Base-by-base conservation (phyloP, 2,888 invertebrate genomes). In the Agrotis clavis region DNA sequence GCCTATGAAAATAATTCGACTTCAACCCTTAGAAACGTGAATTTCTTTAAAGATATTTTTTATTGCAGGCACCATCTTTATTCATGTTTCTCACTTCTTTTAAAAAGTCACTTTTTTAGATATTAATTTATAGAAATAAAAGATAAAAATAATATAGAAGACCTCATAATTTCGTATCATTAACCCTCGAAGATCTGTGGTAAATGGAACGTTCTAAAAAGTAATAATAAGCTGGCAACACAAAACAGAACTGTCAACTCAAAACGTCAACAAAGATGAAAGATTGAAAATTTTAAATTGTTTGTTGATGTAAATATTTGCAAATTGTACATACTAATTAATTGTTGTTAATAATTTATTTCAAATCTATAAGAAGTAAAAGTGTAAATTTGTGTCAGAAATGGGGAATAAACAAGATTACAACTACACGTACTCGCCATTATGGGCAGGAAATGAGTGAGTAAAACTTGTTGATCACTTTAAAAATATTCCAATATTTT, bases 341-440 rank as follows among this genome's bases (percentile, higher is more conserved):
- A 11, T 11, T 1, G 4, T 14, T 50, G 51, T 47, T 51, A 64
- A 11, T 41, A 41, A 35, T 7, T 2, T 19, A 0, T 54, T 19
- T 1, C 41, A 16, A 54, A 19, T 62, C 0, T 18, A 35, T n/a
- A 16, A 25, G 9, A 19, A 62, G 57, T 68, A 59, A 16, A 19
- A 45, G 35, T 57, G 57, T 35, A 13, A 25, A 18, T 2, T 50
- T 21, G 62, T 63, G 47, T 59, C 11, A 18, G 25, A 59, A 80
- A 86, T 81, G 76, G 89, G 88, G 84, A 77, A 67, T 53, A 88
- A 81, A 62, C 85, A 71, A 61, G 82, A 75, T 51, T 93, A 90
- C 77, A 77, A 88, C 11, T 94, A 91, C 61, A 85, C 73, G 16
- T 94, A 94, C 71, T 85, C 89, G 3, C 92, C 92, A 16, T 74